These are phyloP conservation scores for Eupithecia centaureata DNA, from an alignment of 2,888 invertebrate species.

Conservation along the genomic window DNA sequence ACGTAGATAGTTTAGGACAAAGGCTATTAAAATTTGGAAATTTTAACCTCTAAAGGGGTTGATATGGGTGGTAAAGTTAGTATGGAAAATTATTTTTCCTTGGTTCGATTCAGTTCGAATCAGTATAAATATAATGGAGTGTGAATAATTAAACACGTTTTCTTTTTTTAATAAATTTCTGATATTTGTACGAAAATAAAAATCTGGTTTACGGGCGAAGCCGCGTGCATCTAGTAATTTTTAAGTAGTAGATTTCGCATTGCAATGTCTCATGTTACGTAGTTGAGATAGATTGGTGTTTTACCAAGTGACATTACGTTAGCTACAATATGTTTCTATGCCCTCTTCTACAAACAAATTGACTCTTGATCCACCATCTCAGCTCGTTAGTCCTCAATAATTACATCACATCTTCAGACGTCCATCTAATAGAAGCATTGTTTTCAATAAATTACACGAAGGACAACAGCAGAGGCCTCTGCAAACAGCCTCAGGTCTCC, in stretches of 20 bases:
- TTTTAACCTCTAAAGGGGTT: too few relatives aligned
- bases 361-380: not conserved
- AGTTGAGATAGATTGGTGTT: not conserved
- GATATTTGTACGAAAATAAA: too few relatives aligned
- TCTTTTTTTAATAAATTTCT: too few relatives aligned
- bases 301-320: not conserved
- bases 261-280: not conserved
- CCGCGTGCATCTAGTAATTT: too few relatives aligned
- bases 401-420: conserved; percentile 38
- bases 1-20: too few relatives aligned
- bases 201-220: too few relatives aligned
- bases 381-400: conserved; percentile 30
- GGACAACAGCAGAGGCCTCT: conserved; percentile 69
- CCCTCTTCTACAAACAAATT: not conserved
- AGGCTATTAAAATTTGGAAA: too few relatives aligned
- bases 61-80: too few relatives aligned
- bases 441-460: conserved; percentile 82
- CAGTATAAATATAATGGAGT: too few relatives aligned
- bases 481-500: conserved; percentile 75
- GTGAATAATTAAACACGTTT: too few relatives aligned
- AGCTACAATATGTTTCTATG: not conserved
- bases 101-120: too few relatives aligned
- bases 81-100: too few relatives aligned
- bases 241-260: not conserved
- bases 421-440: conserved; percentile 61